Conservation (phyloP, 1,140 invertebrate genomes). For the Drosophila tristis region DNA sequence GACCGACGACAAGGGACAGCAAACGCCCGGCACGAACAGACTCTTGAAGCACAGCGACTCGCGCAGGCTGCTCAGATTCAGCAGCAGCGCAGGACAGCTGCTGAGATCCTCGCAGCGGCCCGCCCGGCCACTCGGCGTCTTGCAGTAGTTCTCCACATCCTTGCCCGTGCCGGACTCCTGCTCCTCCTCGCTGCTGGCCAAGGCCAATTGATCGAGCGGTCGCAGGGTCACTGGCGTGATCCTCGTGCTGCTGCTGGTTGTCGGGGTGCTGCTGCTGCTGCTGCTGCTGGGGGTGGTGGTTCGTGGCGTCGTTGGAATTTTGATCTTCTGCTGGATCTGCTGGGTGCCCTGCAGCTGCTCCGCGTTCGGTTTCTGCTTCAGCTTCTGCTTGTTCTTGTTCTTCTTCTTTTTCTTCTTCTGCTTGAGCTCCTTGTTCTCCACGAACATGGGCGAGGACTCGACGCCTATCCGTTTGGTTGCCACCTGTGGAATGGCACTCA, state of each 20-base stretch:
- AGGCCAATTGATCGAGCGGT: constrained; percentile 58
- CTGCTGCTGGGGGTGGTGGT: constrained; percentile 57
- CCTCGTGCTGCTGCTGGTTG: constrained; percentile 16
- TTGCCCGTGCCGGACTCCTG: constrained; percentile 57
- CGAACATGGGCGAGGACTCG: constrained; percentile 70
- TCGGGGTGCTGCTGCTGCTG: constrained; percentile 20
- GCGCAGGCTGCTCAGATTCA: constrained; percentile 92
- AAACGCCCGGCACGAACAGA: constrained; percentile 95
- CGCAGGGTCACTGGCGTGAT: constrained; percentile 25
- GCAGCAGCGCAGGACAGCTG: constrained; percentile 93
- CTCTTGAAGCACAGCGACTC: constrained; percentile 96
- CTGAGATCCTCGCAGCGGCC: constrained; percentile 95
- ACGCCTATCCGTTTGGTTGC: constrained; percentile 73
- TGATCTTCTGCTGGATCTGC: constrained; percentile 67
- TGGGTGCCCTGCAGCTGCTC: constrained; percentile 33
- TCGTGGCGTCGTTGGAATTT: constrained; percentile 69
- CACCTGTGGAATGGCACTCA: constrained; percentile 59
- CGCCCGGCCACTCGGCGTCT: constrained; percentile 90
- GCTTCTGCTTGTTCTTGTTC: constrained; percentile 77
- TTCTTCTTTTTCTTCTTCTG: constrained; percentile 80
- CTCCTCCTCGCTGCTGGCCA: constrained; percentile 53
- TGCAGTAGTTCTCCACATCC: constrained; percentile 86
- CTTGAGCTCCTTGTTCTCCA: constrained; percentile 80
- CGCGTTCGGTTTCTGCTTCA: constrained; percentile 83
- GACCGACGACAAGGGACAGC: constrained; percentile 88